Evolutionary conservation across 2,113 vertebrate genomes (phyloP).

Genomic region (Spermophilus dauricus): DNA sequence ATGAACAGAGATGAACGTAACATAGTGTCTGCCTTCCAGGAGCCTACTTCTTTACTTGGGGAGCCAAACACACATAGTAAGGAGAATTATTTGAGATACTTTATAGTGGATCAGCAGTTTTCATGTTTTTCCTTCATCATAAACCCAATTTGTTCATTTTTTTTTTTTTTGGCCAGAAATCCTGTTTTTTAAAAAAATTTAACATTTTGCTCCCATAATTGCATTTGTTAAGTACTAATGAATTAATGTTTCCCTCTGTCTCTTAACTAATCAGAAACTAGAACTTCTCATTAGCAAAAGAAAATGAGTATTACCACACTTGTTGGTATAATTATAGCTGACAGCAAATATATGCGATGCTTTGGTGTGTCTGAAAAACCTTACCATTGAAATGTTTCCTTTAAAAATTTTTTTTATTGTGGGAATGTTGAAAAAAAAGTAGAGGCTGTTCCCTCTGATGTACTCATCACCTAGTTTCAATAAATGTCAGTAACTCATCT

Average conservation of each 20-base stretch:
- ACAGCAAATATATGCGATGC: constrained; percentile 22
- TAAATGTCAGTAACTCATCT: neutral
- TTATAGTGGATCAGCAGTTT: neutral
- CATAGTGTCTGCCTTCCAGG: neutral
- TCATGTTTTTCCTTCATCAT: neutral
- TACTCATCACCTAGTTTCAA: neutral
- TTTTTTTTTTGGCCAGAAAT: constrained; percentile 10
- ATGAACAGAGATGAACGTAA: neutral
- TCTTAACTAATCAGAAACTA: constrained; percentile 40
- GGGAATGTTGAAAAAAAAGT: neutral
- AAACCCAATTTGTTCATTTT: neutral
- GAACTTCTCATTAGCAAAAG: constrained; percentile 52
- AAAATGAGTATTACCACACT: constrained; percentile 48
- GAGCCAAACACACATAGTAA: neutral
- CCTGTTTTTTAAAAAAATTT: neutral
- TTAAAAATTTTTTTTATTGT: neutral
- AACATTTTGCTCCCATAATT: neutral
- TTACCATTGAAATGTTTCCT: neutral
- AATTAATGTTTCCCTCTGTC: neutral
- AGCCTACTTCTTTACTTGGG: neutral
- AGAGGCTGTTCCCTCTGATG: neutral
- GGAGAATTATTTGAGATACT: neutral
- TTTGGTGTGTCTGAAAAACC: constrained; percentile 5
- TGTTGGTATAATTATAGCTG: constrained; percentile 23
- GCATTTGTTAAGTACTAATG: constrained; percentile 28